A percentile compares a stretch with the other conserved stretches of the same genome.
Conservation (phyloP, 2,888 invertebrate species). For the Amphipoea lucens region DNA sequence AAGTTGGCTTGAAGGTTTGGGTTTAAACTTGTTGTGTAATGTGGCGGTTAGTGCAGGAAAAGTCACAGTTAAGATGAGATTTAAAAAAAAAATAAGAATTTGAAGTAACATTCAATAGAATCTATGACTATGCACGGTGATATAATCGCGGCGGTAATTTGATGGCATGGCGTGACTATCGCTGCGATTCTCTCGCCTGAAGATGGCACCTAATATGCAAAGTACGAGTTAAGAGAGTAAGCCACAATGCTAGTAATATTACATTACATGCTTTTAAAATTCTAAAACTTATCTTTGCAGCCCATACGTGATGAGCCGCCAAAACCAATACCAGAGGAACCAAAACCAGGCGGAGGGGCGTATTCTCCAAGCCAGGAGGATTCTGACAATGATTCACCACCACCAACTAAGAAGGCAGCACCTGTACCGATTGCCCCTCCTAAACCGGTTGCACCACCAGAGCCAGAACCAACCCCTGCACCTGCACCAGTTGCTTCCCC, state of each 20-base stretch:
- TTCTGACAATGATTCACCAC: constrained; percentile 62
- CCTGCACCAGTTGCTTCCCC: constrained; percentile 7
- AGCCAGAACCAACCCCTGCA: background rate
- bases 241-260: no score
- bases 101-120: background rate
- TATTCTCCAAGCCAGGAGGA: constrained; percentile 72
- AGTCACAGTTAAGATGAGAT: background rate
- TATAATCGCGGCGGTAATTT: background rate
- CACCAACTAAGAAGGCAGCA: constrained; percentile 31
- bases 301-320: constrained; percentile 77
- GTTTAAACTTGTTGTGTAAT: background rate
- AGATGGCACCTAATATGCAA: background rate
- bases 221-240: background rate
- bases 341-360: constrained; percentile 68
- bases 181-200: background rate
- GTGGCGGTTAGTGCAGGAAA: background rate
- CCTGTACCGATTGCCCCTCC: constrained; percentile 12
- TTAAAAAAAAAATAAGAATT: background rate
- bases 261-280: background rate
- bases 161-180: constrained; percentile 5
- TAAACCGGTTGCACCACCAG: background rate
- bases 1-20: background rate
- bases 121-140: background rate
- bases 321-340: constrained; percentile 77
- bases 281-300: constrained; percentile 51